Evolutionary conservation across 2,888 invertebrate species (phyloP), one percentile per base, ranked within the genome.

Genomic region (Microchrysa polita): DNA sequence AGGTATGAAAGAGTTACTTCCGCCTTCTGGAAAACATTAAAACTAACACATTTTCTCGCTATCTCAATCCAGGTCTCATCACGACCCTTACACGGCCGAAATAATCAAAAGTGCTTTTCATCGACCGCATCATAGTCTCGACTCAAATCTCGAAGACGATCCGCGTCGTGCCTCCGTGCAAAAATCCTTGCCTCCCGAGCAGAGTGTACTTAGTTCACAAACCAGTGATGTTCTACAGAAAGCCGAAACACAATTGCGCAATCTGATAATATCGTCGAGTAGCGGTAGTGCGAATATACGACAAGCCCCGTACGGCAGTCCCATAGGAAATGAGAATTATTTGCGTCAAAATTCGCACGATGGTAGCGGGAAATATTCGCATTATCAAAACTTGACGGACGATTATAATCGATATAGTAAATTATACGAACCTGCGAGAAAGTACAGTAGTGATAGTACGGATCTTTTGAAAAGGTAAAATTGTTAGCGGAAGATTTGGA

Each of bases 161-260:
- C 7, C 65, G 20, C 60, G 22, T 40, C 72, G 72, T n/a, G 20
- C n/a, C 12, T 23, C 60, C 10, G n/a, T 57, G 0, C 73, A 73
- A 42, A 34, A 18, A 53, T 23, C 52, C 5, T 55, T 65, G 23
- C 48, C 67, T 23, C 48, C 69, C 27, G 77, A 77, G 57, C 74
- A 73, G 20, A 76, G 73, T 52, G 73, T 78, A 69, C 76, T 79
- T 52, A 76, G 77, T 60, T 74, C 77, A 53, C 79, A 78, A 77
- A 74, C 77, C 69, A 76, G 74, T 72, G 79, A 80, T 63, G 78
- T 79, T 18, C 69, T 80, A 40, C 77, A 80, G 73, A 79, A 79
- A 69, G 80, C 80, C 57, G 79, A 78, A 16, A 79, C 77, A 76
- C 80, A 80, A 74, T 75, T 80, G 18, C 77, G 79, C 74, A 79